These are phyloP conservation scores for Fragum whitleyi DNA, from an alignment of 2,888 invertebrate species.

Conservation along the genomic window DNA sequence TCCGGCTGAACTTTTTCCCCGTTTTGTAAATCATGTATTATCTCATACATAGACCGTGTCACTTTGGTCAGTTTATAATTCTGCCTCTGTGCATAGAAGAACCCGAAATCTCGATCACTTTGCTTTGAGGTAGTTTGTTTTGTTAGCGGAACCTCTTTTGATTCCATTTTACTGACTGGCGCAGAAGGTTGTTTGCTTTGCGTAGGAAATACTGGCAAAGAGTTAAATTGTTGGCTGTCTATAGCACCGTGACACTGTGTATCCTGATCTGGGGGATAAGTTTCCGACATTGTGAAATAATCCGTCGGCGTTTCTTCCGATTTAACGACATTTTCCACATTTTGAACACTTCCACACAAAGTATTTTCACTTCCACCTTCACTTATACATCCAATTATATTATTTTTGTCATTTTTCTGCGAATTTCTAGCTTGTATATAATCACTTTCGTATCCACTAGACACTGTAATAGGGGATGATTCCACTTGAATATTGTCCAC, in stretches of 20 bases:
- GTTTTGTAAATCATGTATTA: slow-evolving; percentile 71
- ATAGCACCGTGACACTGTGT: slow-evolving; percentile 5
- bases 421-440: slow-evolving; percentile 65
- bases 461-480: slow-evolving; percentile 70
- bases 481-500: slow-evolving; percentile 61
- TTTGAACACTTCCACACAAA: slow-evolving; percentile 8
- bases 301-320: slow-evolving; percentile 37
- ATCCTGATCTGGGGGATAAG: slow-evolving; percentile 36
- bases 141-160: slow-evolving; percentile 40
- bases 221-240: slow-evolving; percentile 49
- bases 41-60: slow-evolving; percentile 73
- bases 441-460: slow-evolving; percentile 77
- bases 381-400: neutral
- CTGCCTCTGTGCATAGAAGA: slow-evolving; percentile 69
- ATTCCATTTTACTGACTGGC: slow-evolving; percentile 24
- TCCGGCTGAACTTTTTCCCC: slow-evolving; percentile 57
- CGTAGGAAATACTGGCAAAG: slow-evolving; percentile 58
- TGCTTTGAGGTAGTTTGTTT: slow-evolving; percentile 26
- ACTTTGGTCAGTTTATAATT: slow-evolving; percentile 74
- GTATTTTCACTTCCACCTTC: neutral
- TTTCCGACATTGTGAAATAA: slow-evolving; percentile 66
- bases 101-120: slow-evolving; percentile 49
- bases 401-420: slow-evolving; percentile 35
- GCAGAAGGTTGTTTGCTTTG: slow-evolving; percentile 28
- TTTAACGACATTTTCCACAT: slow-evolving; percentile 49